These are phyloP conservation scores for Linyphia triangularis DNA, from an alignment of 2,888 invertebrate genomes.

Conservation along the genomic window DNA sequence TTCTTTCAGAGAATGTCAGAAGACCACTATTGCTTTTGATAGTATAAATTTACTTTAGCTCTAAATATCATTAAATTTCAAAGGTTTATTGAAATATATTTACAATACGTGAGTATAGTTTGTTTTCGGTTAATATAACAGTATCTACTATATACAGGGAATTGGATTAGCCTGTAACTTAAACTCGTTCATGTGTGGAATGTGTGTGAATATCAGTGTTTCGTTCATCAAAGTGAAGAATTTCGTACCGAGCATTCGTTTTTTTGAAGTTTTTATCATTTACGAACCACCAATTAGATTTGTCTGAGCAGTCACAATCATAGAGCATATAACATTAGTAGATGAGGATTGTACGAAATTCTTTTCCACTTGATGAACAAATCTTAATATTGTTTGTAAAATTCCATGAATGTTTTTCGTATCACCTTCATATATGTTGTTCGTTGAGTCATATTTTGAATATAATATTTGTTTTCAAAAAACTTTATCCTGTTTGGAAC, in stretches of 20 bases:
- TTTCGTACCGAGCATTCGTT: background rate
- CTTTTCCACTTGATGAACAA: constrained; percentile 25
- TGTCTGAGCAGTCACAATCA: constrained; percentile 45
- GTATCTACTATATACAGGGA: constrained; percentile 48
- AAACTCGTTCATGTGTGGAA: constrained; percentile 21
- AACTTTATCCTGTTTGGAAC: background rate
- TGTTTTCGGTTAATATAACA: constrained; percentile 1
- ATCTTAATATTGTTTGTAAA: background rate
- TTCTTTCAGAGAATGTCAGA: too few relatives aligned
- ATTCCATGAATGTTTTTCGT: background rate
- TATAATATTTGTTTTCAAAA: background rate
- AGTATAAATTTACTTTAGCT: constrained; percentile 35
- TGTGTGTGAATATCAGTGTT: background rate
- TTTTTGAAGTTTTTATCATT: background rate
- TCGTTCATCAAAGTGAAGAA: constrained; percentile 18
- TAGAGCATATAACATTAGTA: background rate
- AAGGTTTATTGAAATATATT: constrained; percentile 57
- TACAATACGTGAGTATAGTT: constrained; percentile 49
- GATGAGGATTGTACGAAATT: background rate
- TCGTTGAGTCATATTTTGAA: background rate
- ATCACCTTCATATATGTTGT: background rate
- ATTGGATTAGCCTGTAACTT: constrained; percentile 32
- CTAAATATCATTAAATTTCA: constrained; percentile 47
- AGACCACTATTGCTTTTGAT: constrained; percentile 15
- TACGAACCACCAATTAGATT: background rate